A percentile compares a stretch with the other conserved stretches of the same genome.
Evolutionary conservation across 2,888 invertebrate genomes (phyloP).

Genomic region (Spodoptera littoralis): DNA sequence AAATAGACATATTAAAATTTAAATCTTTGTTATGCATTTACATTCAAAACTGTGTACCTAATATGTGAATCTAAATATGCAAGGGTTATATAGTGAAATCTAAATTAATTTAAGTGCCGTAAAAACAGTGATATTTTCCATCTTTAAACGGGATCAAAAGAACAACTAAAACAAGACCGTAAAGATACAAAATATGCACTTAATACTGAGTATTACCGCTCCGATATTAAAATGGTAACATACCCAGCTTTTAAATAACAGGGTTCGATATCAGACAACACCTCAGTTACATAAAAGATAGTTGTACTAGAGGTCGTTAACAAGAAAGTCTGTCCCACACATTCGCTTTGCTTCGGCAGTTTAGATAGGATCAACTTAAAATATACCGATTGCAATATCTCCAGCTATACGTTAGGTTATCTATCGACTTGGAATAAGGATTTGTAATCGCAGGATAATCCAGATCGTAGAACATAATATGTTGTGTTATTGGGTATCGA

Average conservation of each 20-base stretch:
- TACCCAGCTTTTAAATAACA: constrained; percentile 48
- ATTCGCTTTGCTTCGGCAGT: constrained; percentile 73
- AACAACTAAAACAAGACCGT: too few relatives aligned
- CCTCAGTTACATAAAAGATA: constrained; percentile 72
- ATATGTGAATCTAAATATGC: not conserved
- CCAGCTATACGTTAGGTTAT: constrained; percentile 65
- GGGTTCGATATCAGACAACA: constrained; percentile 60
- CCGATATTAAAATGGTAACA: constrained; percentile 34
- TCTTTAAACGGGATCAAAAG: too few relatives aligned
- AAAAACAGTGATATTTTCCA: too few relatives aligned
- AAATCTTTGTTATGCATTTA: constrained; percentile 14
- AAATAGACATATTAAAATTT: constrained; percentile 43
- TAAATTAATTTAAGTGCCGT: too few relatives aligned
- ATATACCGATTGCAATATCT: constrained; percentile 71
- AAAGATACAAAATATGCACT: not conserved
- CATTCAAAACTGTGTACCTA: constrained; percentile 31
- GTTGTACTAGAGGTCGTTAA: constrained; percentile 73
- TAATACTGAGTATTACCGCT: constrained; percentile 21
- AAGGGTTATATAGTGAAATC: too few relatives aligned
- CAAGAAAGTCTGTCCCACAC: constrained; percentile 78
- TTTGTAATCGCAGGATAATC: constrained; percentile 74
- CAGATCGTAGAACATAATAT: constrained; percentile 66
- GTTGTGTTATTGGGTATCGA: constrained; percentile 52
- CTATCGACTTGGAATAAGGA: constrained; percentile 68
- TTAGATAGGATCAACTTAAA: constrained; percentile 75